Evolutionary conservation across 1,140 invertebrate species (phyloP).

Genomic region (Vollenhovia emeryi): DNA sequence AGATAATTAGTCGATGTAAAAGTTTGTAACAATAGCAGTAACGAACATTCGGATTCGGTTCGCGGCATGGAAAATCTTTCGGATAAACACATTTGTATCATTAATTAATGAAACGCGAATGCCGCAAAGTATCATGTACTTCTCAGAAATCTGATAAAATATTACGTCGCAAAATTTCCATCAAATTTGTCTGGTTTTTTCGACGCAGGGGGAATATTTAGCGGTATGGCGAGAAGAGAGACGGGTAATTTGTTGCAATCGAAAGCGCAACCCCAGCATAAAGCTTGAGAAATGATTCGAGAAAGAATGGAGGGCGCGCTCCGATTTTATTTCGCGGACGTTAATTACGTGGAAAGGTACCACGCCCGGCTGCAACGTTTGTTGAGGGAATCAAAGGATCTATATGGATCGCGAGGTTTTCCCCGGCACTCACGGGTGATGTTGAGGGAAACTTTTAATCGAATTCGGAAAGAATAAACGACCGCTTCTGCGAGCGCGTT

Average conservation of each 20-base stretch:
- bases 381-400: conserved; percentile 1
- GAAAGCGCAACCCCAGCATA: background rate
- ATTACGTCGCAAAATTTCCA: background rate
- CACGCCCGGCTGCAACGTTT: background rate
- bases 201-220: background rate
- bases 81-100: background rate
- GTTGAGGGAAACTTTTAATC: conserved; percentile 44
- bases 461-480: conserved; percentile 15
- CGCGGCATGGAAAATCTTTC: background rate
- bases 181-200: background rate
- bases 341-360: conserved; percentile 62
- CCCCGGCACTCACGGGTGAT: background rate
- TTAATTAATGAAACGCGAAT: conserved; percentile 9
- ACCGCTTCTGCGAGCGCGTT: background rate
- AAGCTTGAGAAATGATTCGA: conserved; percentile 1
- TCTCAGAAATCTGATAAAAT: background rate
- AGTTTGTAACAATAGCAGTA: background rate
- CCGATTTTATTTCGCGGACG: conserved; percentile 31
- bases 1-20: conserved; percentile 29
- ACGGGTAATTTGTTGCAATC: background rate
- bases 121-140: background rate
- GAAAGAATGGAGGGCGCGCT: background rate
- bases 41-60: background rate
- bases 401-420: background rate
- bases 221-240: background rate